These are phyloP conservation scores for Odocoileus virginianus DNA, from an alignment of 2,113 vertebrate species.

Conservation along the genomic window DNA sequence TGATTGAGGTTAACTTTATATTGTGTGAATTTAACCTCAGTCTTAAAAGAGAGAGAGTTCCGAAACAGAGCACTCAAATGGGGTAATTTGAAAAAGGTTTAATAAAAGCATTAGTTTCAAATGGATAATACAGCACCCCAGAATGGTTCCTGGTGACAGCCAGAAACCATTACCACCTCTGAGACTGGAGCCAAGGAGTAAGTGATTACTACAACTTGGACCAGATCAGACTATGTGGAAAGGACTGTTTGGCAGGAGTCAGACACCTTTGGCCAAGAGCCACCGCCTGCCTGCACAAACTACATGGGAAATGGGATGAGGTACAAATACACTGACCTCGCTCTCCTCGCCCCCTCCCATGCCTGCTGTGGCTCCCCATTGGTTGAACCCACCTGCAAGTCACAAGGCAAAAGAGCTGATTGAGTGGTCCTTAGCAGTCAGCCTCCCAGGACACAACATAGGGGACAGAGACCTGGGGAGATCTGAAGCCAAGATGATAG, in stretches of 20 bases:
- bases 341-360: not conserved
- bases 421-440: not conserved
- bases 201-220: not conserved
- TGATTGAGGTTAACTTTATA: not conserved
- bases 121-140: not conserved
- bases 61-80: not conserved
- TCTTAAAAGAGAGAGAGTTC: not conserved
- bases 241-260: not conserved
- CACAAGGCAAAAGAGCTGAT: not conserved
- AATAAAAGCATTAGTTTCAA: not conserved
- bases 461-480: not conserved
- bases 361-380: not conserved
- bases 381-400: not conserved
- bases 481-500: not conserved
- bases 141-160: not conserved
- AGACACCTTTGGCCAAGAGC: not conserved
- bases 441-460: not conserved
- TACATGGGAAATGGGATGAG: not conserved
- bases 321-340: not conserved
- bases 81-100: not conserved
- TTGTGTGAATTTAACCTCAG: not conserved
- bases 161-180: not conserved
- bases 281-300: not conserved
- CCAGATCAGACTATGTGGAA: not conserved
- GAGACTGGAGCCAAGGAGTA: not conserved